phyloP scores from a whole-genome alignment of 1,140 invertebrate species.

The Drosophila santomea region DNA sequence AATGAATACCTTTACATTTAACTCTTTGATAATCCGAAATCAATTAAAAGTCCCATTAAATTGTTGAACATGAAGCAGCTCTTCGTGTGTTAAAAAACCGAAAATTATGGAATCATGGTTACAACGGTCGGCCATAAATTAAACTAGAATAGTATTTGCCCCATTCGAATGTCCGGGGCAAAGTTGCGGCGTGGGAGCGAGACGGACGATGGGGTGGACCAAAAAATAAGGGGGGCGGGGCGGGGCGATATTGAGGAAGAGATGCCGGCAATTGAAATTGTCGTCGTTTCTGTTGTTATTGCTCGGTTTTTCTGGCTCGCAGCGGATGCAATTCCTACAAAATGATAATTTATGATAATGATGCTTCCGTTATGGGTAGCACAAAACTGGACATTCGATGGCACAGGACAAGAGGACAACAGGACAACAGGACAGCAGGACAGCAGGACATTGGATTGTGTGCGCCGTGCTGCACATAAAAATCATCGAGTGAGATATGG shows the following conservation, averaged over 20 bases:
- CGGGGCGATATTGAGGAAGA: slow-evolving; percentile 24
- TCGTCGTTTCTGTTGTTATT: slow-evolving; percentile 64
- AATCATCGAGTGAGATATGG: slow-evolving; percentile 47
- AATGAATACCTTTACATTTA: no score
- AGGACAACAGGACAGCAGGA: no score
- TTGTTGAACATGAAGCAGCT: slow-evolving; percentile 20
- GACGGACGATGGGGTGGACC: background rate
- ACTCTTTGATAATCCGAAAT: background rate
- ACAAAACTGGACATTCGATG: slow-evolving; percentile 39
- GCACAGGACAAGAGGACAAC: slow-evolving; percentile 20
- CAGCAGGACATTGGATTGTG: slow-evolving; percentile 45
- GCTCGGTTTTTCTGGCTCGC: slow-evolving; percentile 52
- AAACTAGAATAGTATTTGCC: slow-evolving; percentile 54
- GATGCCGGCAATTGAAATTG: slow-evolving; percentile 71
- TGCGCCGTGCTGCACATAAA: slow-evolving; percentile 55
- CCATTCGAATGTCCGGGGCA: slow-evolving; percentile 17
- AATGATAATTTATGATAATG: slow-evolving; percentile 85
- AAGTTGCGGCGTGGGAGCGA: background rate
- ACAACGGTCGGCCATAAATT: slow-evolving; percentile 46
- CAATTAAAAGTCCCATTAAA: background rate
- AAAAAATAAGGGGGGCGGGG: slow-evolving; percentile 1
- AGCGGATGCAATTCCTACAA: slow-evolving; percentile 84
- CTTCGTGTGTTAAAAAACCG: slow-evolving; percentile 6
- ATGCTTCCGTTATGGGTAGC: slow-evolving; percentile 77
- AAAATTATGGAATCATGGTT: background rate